A percentile compares a stretch with the other conserved stretches of the same genome.
These are phyloP conservation scores for Chaetura pelagica DNA, from an alignment of 2,113 vertebrate species.

Conservation along the genomic window DNA sequence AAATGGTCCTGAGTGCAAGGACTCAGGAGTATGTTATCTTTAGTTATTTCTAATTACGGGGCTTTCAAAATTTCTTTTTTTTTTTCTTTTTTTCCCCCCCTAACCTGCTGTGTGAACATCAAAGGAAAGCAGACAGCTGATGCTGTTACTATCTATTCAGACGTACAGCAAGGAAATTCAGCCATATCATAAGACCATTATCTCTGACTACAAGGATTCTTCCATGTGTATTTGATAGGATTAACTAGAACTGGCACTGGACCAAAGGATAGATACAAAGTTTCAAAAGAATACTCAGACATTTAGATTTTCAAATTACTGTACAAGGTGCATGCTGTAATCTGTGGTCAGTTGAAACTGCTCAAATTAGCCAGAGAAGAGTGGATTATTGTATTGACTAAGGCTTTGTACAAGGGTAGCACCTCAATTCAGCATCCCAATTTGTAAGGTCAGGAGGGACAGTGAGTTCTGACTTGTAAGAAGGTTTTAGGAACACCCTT, in stretches of 20 bases:
- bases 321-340: not conserved
- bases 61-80: not conserved
- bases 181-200: not conserved
- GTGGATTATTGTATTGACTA: not conserved
- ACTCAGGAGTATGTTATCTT: not conserved
- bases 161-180: not conserved
- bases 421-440: not conserved
- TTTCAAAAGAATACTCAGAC: not conserved
- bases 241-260: not conserved
- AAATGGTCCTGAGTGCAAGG: not conserved
- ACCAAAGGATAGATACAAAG: not conserved
- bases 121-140: not conserved
- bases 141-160: not conserved
- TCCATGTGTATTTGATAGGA: not conserved
- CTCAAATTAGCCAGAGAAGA: not conserved
- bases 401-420: not conserved
- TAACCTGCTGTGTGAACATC: not conserved
- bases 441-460: not conserved
- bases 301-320: not conserved
- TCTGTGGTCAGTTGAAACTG: not conserved
- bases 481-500: not conserved
- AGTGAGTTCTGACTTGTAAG: not conserved
- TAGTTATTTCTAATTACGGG: not conserved
- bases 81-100: not conserved
- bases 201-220: slow-evolving; percentile 15